Evolutionary conservation across 2,113 vertebrate species (phyloP).

Genomic region (Cavia aperea): DNA sequence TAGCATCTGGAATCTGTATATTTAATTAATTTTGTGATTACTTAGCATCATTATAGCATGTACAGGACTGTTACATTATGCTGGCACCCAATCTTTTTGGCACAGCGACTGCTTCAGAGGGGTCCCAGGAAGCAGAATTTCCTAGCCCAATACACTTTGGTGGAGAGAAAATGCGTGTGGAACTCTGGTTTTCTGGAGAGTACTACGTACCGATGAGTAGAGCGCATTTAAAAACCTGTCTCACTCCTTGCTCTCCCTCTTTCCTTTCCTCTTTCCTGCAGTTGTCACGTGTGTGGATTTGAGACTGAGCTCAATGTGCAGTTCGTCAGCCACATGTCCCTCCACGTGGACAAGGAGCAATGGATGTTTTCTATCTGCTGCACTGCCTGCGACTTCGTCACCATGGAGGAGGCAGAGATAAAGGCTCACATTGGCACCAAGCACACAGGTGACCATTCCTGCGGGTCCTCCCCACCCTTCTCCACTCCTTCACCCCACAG

Average conservation of each 20-base stretch:
- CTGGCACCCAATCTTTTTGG: slow-evolving; percentile 69
- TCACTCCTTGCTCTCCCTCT: neutral
- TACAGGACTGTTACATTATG: slow-evolving; percentile 70
- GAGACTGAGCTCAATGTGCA: slow-evolving; percentile 98
- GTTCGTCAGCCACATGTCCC: slow-evolving; percentile 99
- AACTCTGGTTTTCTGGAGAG: neutral
- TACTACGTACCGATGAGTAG: neutral
- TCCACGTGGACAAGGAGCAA: slow-evolving; percentile 99
- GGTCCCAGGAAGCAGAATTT: slow-evolving; percentile 51
- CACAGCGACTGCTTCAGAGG: slow-evolving; percentile 63
- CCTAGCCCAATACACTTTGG: neutral
- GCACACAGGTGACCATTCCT: slow-evolving; percentile 84
- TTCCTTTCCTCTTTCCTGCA: slow-evolving; percentile 62
- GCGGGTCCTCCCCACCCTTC: neutral
- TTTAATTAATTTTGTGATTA: slow-evolving; percentile 81
- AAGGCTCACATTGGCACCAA: slow-evolving; percentile 90
- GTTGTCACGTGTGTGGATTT: slow-evolving; percentile 98
- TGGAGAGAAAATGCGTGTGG: neutral
- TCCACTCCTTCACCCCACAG: neutral
- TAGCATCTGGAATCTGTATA: slow-evolving; percentile 81
- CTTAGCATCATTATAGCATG: slow-evolving; percentile 71
- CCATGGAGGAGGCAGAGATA: slow-evolving; percentile 96
- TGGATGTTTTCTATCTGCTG: slow-evolving; percentile 99
- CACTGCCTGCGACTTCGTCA: slow-evolving; percentile 92
- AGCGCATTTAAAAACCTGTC: rapidly evolving